Evolutionary conservation across 2,797 vertebrate species (phyloP).

Genomic region (Phalloptychus januarius): DNA sequence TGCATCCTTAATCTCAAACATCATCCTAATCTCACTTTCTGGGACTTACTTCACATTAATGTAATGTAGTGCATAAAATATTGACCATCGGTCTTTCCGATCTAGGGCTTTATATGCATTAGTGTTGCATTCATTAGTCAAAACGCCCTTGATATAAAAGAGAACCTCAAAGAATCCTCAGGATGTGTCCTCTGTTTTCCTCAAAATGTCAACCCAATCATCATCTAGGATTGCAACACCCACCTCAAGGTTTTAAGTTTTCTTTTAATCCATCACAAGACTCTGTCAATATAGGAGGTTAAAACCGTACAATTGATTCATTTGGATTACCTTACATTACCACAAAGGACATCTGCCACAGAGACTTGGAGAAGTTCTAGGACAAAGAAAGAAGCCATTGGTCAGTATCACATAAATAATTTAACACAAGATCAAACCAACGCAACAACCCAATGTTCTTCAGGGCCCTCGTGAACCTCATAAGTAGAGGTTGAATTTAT

Average conservation of each 20-base stretch:
- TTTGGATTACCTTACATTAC: conserved; percentile 49
- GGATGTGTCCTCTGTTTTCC: conserved; percentile 34
- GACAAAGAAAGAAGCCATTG: conserved; percentile 55
- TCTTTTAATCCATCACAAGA: conserved; percentile 44
- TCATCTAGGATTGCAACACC: conserved; percentile 26
- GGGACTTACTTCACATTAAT: conserved; percentile 66
- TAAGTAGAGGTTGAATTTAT: too few relatives aligned
- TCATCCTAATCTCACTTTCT: conserved; percentile 60
- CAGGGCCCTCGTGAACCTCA: conserved; percentile 44
- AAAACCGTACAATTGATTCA: conserved; percentile 53
- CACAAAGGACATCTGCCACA: conserved; percentile 53
- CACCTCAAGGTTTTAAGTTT: conserved; percentile 41
- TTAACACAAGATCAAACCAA: conserved; percentile 38
- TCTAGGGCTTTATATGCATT: conserved; percentile 59
- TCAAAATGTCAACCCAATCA: conserved; percentile 56
- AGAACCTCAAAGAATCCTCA: conserved; percentile 31
- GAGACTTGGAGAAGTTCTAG: conserved; percentile 39
- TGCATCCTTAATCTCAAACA: conserved; percentile 71
- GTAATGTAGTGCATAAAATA: conserved; percentile 70
- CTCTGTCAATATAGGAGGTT: conserved; percentile 39
- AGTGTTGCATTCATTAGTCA: conserved; percentile 70
- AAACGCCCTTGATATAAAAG: conserved; percentile 67
- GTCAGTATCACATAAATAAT: conserved; percentile 63
- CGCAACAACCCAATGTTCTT: conserved; percentile 35
- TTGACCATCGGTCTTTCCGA: conserved; percentile 64